phyloP scores from a whole-genome alignment of 2,113 vertebrate species.

The Apteryx owenii region DNA sequence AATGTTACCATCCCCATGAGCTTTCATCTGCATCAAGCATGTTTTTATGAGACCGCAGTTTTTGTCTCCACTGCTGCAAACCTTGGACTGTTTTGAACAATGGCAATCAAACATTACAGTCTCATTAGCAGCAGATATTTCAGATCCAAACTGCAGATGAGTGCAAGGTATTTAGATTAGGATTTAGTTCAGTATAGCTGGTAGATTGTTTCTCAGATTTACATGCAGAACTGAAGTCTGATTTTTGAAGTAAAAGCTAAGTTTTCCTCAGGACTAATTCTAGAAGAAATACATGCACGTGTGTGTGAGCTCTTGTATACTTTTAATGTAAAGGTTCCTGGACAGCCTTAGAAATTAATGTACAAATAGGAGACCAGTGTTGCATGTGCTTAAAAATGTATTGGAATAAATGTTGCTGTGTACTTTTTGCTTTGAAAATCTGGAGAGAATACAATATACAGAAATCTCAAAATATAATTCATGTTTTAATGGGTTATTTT shows the following conservation, averaged over 20 bases:
- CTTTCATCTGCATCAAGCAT: not conserved
- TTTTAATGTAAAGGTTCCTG: slow-evolving; percentile 18
- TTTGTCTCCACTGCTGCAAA: slow-evolving; percentile 16
- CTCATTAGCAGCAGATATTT: not conserved
- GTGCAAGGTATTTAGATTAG: not conserved
- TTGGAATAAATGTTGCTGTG: slow-evolving; percentile 8
- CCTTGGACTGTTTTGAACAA: not conserved
- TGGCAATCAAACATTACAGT: not conserved
- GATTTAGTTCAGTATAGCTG: not conserved
- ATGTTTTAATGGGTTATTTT: slow-evolving; percentile 50
- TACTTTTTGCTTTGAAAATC: slow-evolving; percentile 21
- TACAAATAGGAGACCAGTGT: slow-evolving; percentile 15
- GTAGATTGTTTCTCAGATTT: not conserved
- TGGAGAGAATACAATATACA: slow-evolving; percentile 53
- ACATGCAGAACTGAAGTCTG: not conserved
- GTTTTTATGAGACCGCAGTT: not conserved
- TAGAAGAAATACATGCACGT: not conserved
- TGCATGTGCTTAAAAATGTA: slow-evolving; percentile 51
- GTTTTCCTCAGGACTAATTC: not conserved
- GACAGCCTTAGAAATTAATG: slow-evolving; percentile 21
- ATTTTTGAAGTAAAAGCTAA: not conserved
- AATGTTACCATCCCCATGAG: not conserved
- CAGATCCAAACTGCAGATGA: not conserved
- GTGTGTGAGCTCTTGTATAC: slow-evolving; percentile 33
- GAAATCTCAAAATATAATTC: slow-evolving; percentile 28